These are phyloP conservation scores for Drosophila bifasciata DNA, from an alignment of 1,140 invertebrate genomes.

Conservation along the genomic window DNA sequence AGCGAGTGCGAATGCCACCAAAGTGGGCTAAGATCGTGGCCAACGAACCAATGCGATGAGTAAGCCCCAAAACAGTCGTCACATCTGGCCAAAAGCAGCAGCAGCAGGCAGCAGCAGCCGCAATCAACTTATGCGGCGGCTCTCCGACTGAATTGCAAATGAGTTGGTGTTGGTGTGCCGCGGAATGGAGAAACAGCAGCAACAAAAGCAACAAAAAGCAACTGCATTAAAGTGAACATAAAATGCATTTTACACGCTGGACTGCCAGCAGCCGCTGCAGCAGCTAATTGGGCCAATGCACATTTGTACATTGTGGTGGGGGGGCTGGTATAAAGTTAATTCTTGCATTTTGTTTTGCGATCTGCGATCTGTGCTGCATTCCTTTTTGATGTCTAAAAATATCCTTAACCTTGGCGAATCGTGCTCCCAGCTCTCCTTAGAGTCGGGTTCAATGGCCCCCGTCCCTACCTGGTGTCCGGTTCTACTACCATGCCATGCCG, in stretches of 20 bases:
- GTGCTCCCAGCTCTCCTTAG: not conserved
- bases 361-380: constrained; percentile 33
- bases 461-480: constrained; percentile 19
- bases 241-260: constrained; percentile 45
- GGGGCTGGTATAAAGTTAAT: constrained; percentile 28
- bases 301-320: constrained; percentile 14
- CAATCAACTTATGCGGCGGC: constrained; percentile 64
- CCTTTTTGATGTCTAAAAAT: constrained; percentile 59
- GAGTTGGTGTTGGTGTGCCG: no score
- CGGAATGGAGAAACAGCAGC: constrained; percentile 53
- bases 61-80: constrained; percentile 41
- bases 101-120: constrained; percentile 15
- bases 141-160: constrained; percentile 74
- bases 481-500: not conserved
- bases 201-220: constrained; percentile 44
- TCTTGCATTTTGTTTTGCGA: constrained; percentile 17
- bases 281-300: constrained; percentile 69
- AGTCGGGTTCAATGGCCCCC: constrained; percentile 49
- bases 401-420: constrained; percentile 65
- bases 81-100: constrained; percentile 71
- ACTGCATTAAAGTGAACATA: constrained; percentile 19
- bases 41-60: constrained; percentile 73
- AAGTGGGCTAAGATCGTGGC: constrained; percentile 65
- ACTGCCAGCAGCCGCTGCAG: constrained; percentile 43
- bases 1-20: constrained; percentile 45